Percentiles rank a stretch among this genome's conserved stretches.
Conservation (phyloP, 2,888 invertebrate species). For the Drosophila flavopinicola region DNA sequence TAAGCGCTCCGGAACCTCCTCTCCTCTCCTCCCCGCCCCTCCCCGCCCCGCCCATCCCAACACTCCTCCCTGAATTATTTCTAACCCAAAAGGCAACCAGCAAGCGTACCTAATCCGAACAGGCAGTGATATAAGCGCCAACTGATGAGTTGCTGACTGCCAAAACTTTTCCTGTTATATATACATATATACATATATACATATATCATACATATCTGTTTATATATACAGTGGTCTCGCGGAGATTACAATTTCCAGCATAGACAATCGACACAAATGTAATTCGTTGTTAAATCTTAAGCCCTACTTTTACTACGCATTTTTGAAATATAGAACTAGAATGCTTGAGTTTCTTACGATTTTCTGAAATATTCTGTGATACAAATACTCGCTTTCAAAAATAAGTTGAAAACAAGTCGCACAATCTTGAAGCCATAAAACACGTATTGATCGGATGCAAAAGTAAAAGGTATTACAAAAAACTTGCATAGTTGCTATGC, state of each 20-base stretch:
- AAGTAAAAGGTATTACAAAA: too few relatives aligned
- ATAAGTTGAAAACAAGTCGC: too few relatives aligned
- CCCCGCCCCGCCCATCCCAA: not conserved
- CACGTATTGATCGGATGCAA: too few relatives aligned
- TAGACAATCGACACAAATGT: not conserved
- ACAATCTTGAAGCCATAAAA: too few relatives aligned
- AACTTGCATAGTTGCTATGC: too few relatives aligned
- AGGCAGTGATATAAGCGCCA: slow-evolving; percentile 70
- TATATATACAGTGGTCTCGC: not conserved
- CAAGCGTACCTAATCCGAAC: slow-evolving; percentile 68
- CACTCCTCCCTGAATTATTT: slow-evolving; percentile 6
- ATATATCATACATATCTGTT: not conserved
- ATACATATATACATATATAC: slow-evolving; percentile 7
- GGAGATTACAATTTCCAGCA: not conserved
- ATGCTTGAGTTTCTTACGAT: too few relatives aligned
- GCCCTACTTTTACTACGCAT: too few relatives aligned
- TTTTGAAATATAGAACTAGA: too few relatives aligned
- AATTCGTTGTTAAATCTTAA: too few relatives aligned
- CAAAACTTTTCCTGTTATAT: slow-evolving; percentile 43
- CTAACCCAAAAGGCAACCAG: slow-evolving; percentile 53
- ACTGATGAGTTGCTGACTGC: slow-evolving; percentile 62
- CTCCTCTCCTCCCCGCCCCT: not conserved
- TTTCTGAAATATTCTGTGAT: too few relatives aligned
- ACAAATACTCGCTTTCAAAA: too few relatives aligned
- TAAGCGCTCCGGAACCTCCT: not conserved